A percentile compares a stretch with the other conserved stretches of the same genome.
Conservation (phyloP, 1,140 invertebrate species). For the Hyposmocoma kahamanoa region DNA sequence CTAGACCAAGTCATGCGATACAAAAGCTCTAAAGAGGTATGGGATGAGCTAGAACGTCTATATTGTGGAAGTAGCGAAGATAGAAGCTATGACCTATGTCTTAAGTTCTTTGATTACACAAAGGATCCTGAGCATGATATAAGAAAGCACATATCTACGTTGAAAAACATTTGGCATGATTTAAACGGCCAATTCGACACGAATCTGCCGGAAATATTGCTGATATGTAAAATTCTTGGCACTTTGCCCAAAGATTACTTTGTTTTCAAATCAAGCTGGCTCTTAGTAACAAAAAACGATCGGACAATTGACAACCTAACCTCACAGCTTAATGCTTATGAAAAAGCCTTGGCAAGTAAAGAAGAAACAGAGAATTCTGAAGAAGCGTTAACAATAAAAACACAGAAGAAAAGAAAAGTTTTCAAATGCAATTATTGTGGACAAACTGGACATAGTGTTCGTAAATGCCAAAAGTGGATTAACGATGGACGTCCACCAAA, state of each 20-base stretch:
- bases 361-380: not conserved
- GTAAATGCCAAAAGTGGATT: constrained; percentile 16
- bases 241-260: constrained; percentile 13
- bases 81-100: constrained; percentile 18
- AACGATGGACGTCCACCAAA: constrained; percentile 14
- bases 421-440: constrained; percentile 12
- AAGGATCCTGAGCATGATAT: constrained; percentile 11
- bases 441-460: constrained; percentile 13
- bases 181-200: no score
- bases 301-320: constrained; percentile 16
- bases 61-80: constrained; percentile 20
- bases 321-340: constrained; percentile 13
- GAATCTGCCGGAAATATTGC: constrained; percentile 15
- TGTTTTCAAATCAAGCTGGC: constrained; percentile 19
- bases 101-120: constrained; percentile 20
- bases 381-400: constrained; percentile 3
- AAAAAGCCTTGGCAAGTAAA: constrained; percentile 9
- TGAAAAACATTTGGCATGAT: constrained; percentile 15
- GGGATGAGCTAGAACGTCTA: no score
- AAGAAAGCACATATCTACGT: constrained; percentile 12
- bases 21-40: no score
- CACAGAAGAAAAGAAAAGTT: constrained; percentile 6
- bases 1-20: no score
- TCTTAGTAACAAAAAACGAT: constrained; percentile 10
- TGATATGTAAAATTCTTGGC: constrained; percentile 21